Evolutionary conservation across 2,797 vertebrate genomes (phyloP), one percentile per base, ranked within the genome.

Genomic region (Pangasius sanitwongsei): DNA sequence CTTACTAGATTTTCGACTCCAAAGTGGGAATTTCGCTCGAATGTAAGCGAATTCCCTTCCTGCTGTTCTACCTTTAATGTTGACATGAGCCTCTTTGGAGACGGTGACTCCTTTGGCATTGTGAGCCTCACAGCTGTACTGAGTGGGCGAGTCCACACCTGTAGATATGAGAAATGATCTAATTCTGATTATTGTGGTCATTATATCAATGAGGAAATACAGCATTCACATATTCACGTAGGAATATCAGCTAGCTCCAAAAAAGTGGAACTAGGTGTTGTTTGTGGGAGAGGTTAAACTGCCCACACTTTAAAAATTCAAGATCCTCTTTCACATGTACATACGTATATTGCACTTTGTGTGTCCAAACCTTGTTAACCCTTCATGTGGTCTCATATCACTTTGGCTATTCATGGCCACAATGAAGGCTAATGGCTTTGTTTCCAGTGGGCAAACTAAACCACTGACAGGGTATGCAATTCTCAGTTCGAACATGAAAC

Each of bases 61-160:
- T n/a, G 53, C 11, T 50, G 16, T 61, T 89, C 94, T 93, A 99
- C 98, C 97, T 98, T 99, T 99, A 83, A 99, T 95, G 90, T 98
- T 97, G 94, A 99, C 89, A 67, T 95, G 96, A 69, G 96, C 97
- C 0, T 97, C 97, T 89, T 92, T 97, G 89, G 97, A 99, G 0
- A 97, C 97, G 0, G 96, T 95, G 90, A 99, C 93, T 5, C 98
- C 99, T 91, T 97, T 98, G 0, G 69, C 72, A 87, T 99, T 99
- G 93, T 97, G 93, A 63, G 98, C 98, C 92, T 98, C 98, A 18
- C 99, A 99, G 90, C 97, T 98, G 95, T 97, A 99, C 91, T 94
- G 94, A 0, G 97, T 97, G 0, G 92, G 87, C 89, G 96, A 93
- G 0, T 95, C 92, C 89, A 99, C 95, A 94, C 98, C 99, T 99